Percentiles rank a stretch among this genome's conserved stretches.
These are phyloP conservation scores for Malacoctenus gilli DNA, from an alignment of 2,797 vertebrate genomes.

Conservation along the genomic window DNA sequence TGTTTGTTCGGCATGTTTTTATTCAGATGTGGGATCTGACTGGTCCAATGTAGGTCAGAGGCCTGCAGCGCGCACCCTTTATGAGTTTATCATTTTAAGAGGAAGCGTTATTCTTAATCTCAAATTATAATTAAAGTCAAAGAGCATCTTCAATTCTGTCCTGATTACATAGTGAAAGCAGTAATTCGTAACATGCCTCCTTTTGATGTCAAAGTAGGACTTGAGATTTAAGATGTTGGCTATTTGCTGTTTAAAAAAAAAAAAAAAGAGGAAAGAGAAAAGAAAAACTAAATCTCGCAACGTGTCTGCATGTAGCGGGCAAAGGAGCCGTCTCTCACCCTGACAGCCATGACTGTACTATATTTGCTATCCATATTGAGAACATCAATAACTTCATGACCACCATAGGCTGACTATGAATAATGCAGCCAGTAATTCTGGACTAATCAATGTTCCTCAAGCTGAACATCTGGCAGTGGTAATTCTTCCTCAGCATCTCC, in stretches of 20 bases:
- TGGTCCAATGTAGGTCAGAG: constrained; percentile 77
- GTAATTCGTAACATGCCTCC: constrained; percentile 41
- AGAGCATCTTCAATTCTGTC: constrained; percentile 64
- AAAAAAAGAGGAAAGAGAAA: too few relatives aligned
- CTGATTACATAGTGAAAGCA: constrained; percentile 67
- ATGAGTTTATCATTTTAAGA: constrained; percentile 72
- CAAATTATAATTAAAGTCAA: constrained; percentile 69
- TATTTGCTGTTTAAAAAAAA: constrained; percentile 55
- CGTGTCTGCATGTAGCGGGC: constrained; percentile 54
- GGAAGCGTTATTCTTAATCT: constrained; percentile 69
- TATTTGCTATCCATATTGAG: constrained; percentile 78
- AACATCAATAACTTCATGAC: constrained; percentile 81
- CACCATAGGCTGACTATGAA: constrained; percentile 81
- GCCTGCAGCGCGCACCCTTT: constrained; percentile 68
- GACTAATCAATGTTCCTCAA: constrained; percentile 83
- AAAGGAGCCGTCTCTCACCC: constrained; percentile 56
- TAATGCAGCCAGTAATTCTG: constrained; percentile 80
- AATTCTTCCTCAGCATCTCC: constrained; percentile 80
- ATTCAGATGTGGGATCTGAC: constrained; percentile 56
- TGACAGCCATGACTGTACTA: constrained; percentile 75
- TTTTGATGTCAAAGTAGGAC: constrained; percentile 58
- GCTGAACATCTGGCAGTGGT: constrained; percentile 82
- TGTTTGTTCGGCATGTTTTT: constrained; percentile 70
- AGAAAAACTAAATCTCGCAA: constrained; percentile 64
- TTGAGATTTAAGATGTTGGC: constrained; percentile 54